A percentile compares a stretch with the other conserved stretches of the same genome.
Conservation (phyloP, 2,797 vertebrate genomes). For the Intellagama lesueurii region DNA sequence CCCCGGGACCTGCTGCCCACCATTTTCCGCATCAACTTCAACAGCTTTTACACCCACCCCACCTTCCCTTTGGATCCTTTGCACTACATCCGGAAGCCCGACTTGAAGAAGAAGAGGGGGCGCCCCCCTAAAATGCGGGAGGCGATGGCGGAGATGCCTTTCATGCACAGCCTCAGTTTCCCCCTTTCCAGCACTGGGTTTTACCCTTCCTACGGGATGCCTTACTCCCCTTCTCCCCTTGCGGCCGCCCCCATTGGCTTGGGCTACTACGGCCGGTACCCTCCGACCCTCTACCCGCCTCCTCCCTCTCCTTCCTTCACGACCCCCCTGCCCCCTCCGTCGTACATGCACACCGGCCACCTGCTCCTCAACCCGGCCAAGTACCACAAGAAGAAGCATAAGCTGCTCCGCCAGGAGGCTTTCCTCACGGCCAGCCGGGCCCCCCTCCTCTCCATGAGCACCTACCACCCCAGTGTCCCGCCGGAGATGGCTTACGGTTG, state of each 20-base stretch:
- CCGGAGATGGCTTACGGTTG: conserved; percentile 90
- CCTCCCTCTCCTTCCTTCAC: conserved; percentile 90
- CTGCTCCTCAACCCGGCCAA: conserved; percentile 94
- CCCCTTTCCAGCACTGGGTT: conserved; percentile 88
- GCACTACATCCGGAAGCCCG: conserved; percentile 93
- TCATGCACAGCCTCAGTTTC: conserved; percentile 95
- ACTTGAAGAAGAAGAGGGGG: conserved; percentile 90
- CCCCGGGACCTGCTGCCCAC: conserved; percentile 91
- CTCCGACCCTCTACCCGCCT: conserved; percentile 91
- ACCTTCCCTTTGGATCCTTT: conserved; percentile 91
- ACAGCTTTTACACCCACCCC: conserved; percentile 95
- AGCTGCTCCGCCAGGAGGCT: conserved; percentile 89
- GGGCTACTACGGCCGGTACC: conserved; percentile 93
- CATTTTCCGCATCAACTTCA: conserved; percentile 97
- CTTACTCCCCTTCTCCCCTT: conserved; percentile 90
- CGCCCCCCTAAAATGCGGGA: conserved; percentile 96
- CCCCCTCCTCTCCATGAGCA: conserved; percentile 88
- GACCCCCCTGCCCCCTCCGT: conserved; percentile 86
- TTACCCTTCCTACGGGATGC: conserved; percentile 95
- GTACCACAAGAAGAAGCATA: conserved; percentile 94
- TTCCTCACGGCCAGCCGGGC: conserved; percentile 82
- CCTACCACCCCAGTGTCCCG: conserved; percentile 87
- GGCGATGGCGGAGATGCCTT: conserved; percentile 96
- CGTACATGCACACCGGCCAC: conserved; percentile 94
- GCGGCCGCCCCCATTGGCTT: conserved; percentile 89